Base-by-base conservation (phyloP, 2,113 vertebrate genomes). In the Dolichallabes microphthalmus region DNA sequence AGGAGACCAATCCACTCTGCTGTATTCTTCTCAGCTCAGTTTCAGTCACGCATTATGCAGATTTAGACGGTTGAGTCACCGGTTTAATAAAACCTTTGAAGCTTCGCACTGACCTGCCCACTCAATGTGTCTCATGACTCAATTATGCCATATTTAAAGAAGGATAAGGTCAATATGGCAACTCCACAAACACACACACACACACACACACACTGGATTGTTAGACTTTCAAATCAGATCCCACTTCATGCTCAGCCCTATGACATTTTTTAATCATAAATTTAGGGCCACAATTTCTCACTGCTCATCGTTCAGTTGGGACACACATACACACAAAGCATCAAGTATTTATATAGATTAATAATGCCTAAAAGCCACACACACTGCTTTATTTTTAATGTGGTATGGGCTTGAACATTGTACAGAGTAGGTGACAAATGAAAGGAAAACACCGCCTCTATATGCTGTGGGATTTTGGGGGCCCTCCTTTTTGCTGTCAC, bases 61-160 rank as follows among this genome's bases (percentile, higher is more conserved):
- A 19, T 68, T 82, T 52, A 82, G 35, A 83, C 35, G 10, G 50
- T 30, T 76, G 53, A 27, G n/a, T 52, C n/a, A 66, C 68, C 13
- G 60, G 57, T 50, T 82, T 82, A 71, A 82, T 88, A 58, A 85
- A 66, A 82, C 39, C 55, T 82, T 75, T 61, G 61, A 75, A 60
- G 80, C 83, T 85, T 82, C 12, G 45, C 30, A 71, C 20, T 82
- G 80, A 85, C 87, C 84, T 88, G 39, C 74, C 64, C 57, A 76
- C 82, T 68, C 32, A 60, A 35, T 77, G 74, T 57, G 52, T 77
- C 52, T 27, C 74, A 55, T 77, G 74, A 77, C 53, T 39, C 64
- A 32, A n/a, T 55, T 52, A 83, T 25, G 2, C 17, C 15, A 57
- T 57, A 82, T 39, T 81, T 82, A 69, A 13, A 71, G 27, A 55